Base-by-base conservation (phyloP, 2,888 invertebrate genomes). In the Spodoptera picta region DNA sequence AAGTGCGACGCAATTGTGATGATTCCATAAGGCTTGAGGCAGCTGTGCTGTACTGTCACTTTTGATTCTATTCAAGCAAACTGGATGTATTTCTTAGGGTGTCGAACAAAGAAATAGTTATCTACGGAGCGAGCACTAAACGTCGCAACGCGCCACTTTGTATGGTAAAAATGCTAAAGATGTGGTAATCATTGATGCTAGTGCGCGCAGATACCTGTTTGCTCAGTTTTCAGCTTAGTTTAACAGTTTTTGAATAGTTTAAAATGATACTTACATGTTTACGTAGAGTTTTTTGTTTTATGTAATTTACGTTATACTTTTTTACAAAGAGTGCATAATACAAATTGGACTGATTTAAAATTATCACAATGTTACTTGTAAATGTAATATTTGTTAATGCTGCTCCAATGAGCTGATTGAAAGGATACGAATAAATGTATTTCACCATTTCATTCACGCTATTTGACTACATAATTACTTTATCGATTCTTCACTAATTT, bases 1-100 rank as follows among this genome's bases (percentile, higher is more conserved):
- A 36, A 36, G 9, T 57, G 54, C 52, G 68, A 60, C 67, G 62
- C 65, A 69, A 69, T 75, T 59, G 49, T 42, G 50, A 41, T 58
- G 60, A 63, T 60, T 60, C 51, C 24, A 23, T n/a, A 50, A 56
- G 59, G 71, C 74, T 70, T 48, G 36, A 55, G 68, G 69, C 75
- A 81, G 77, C 79, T 81, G 81, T 77, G 67, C 67, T 69, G 64
- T 69, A 70, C 68, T 67, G 67, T 68, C 65, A 68, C 68, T 60
- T 69, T 71, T 59, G 62, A 52, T 14, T 49, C 64, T 50, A 66
- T 75, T 74, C 60, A 70, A 31, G 48, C 56, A 68, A 71, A 70
- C 79, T 68, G 77, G 73, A 65, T 73, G 52, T 70, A 60, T 65
- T 70, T 55, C 44, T 75, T 64, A 60, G 64, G 60, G 59, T 43